These are phyloP conservation scores for Nylanderia fulva DNA, from an alignment of 1,140 invertebrate species.

Conservation along the genomic window DNA sequence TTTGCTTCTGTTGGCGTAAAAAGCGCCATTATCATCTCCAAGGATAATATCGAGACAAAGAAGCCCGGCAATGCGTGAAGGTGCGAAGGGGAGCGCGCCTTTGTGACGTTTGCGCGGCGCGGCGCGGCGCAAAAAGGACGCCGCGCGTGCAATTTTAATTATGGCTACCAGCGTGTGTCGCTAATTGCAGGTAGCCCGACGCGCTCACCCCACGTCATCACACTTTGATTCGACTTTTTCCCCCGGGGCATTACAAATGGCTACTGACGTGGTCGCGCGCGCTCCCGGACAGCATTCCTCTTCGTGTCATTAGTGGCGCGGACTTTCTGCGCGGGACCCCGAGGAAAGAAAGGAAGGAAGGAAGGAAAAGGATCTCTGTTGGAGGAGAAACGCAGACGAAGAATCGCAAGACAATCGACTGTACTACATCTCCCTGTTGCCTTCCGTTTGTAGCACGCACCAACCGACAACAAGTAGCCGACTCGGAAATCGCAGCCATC, in stretches of 20 bases:
- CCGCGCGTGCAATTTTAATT: conserved; percentile 78
- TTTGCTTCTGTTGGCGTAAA: not conserved
- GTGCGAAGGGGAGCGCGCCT: conserved; percentile 18
- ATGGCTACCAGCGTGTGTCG: conserved; percentile 78
- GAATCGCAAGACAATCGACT: conserved; percentile 56
- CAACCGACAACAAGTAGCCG: conserved; percentile 78
- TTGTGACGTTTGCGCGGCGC: not conserved
- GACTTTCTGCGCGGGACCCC: conserved; percentile 76
- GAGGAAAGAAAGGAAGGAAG: conserved; percentile 4
- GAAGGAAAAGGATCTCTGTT: conserved; percentile 21
- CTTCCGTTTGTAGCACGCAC: conserved; percentile 65
- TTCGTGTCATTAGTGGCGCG: conserved; percentile 83
- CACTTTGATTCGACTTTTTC: conserved; percentile 83
- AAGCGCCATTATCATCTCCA: not conserved
- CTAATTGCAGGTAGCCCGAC: conserved; percentile 78
- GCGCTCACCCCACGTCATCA: conserved; percentile 77
- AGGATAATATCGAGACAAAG: conserved; percentile 43
- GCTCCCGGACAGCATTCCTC: conserved; percentile 83
- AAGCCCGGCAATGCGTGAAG: conserved; percentile 6
- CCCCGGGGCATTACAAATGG: conserved; percentile 82
- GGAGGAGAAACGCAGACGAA: conserved; percentile 41
- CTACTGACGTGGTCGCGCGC: conserved; percentile 80
- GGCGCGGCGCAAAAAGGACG: conserved; percentile 5
- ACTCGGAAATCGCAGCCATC: conserved; percentile 81
- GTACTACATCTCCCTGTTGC: conserved; percentile 56